Base-by-base conservation (phyloP, 2,797 vertebrate genomes). In the Gouania willdenowi region DNA sequence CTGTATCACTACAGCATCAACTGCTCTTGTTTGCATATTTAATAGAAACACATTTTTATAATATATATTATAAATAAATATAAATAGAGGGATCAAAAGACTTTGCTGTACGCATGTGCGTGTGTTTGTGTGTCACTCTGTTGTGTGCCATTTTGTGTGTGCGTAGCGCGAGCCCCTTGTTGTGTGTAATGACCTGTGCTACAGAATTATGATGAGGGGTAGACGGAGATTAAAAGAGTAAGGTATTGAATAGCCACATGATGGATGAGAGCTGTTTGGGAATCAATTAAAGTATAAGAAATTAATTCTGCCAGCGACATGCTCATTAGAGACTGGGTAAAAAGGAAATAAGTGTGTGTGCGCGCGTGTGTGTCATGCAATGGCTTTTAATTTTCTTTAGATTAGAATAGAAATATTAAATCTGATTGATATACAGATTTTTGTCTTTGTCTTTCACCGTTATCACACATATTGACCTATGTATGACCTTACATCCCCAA, bases 281-380 rank as follows among this genome's bases (percentile, higher is more conserved):
- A 81, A 90, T 88, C 83, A 87, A 71, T 89, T 84, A 84, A 86
- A 88, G 74, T 82, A 77, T 84, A 82, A 75, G 55, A 80, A 80
- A 87, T 87, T 59, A 83, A 88, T 87, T 84, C 74, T 78, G 82
- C 75, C 71, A 57, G 66, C 41, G 76, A 88, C 86, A 87, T 76
- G 74, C 80, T 90, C 87, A 88, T 89, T 88, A 86, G 77, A 45
- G 81, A 79, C 23, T 32, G 48, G 49, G 56, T 61, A 65, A 66
- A 81, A n/a, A 61, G 53, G 56, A 56, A 50, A 18, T n/a, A n/a
- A n/a, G n/a, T n/a, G n/a, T n/a, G n/a, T n/a, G n/a, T n/a, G n/a
- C n/a, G n/a, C n/a, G n/a, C n/a, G n/a, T n/a, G n/a, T n/a, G n/a
- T n/a, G n/a, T n/a, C n/a, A n/a, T n/a, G n/a, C n/a, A n/a, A n/a